Evolutionary conservation across 2,113 vertebrate genomes (phyloP), one percentile per base, ranked within the genome.

Genomic region (Lanius ludovicianus): DNA sequence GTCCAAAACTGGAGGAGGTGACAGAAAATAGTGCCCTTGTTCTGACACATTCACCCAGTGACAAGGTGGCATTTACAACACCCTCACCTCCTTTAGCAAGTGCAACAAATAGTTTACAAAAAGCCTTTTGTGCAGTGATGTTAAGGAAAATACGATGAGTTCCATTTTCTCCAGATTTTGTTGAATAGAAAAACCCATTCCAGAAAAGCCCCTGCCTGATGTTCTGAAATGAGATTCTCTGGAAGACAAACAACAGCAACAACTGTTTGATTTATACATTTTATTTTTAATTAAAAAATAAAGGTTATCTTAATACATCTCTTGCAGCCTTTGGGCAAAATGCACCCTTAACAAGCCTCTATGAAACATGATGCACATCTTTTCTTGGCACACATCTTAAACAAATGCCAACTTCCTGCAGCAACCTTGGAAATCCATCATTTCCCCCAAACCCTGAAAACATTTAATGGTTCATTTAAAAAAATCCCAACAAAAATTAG

Each of bases 241-340:
- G 47, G 65, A 56, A 53, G 37, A 55, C 70, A 76, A 83, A 76
- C 6, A 55, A 70, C 35, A 84, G 77, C 80, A 85, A 73, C 60
- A 39, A 53, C 22, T 8, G 60, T 4, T 95, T 94, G 90, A 96
- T 97, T 93, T 76, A 96, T 96, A 97, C 89, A 97, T 98, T 98
- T 98, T 89, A 95, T 94, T 98, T 97, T 98, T 98, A 97, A 98
- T 98, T 98, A 98, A 98, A 98, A 98, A 98, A 98, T 98, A 98
- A 97, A 98, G 63, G 96, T 98, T 96, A 97, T 98, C 96, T 98
- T 97, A 97, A 97, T 97, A 97, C 96, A 97, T 97, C 97, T 98
- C 87, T 96, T 95, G 96, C 97, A 97, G 95, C 95, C 97, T 95
- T 97, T 87, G 91, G 89, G 96, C 95, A 89, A 96, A 96, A 97